Evolutionary conservation across 2,113 vertebrate species (phyloP).

Genomic region (Aleadryas rufinucha): DNA sequence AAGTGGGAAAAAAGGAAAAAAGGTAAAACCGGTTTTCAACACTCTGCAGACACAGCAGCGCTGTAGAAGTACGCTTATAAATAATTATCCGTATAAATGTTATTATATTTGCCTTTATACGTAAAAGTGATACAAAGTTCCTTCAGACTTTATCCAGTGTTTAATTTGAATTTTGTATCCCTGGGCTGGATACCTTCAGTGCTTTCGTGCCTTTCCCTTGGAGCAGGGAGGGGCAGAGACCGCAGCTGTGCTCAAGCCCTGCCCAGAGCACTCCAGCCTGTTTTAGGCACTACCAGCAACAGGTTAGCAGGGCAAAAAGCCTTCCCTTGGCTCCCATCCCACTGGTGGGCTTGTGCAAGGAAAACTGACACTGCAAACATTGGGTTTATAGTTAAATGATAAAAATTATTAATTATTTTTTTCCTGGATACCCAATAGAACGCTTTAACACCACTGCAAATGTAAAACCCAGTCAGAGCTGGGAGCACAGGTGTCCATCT

Average conservation of each 20-base stretch:
- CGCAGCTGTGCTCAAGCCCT: neutral
- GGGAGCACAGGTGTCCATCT: neutral
- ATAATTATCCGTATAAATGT: rapidly evolving
- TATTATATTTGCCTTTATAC: neutral
- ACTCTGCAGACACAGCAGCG: rapidly evolving
- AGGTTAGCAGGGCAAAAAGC: rapidly evolving
- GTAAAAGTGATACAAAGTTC: rapidly evolving
- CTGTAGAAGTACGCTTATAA: rapidly evolving
- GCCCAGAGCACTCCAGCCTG: neutral
- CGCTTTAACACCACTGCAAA: neutral
- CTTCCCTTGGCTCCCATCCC: neutral
- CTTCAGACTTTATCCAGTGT: rapidly evolving
- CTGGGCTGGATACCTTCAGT: rapidly evolving
- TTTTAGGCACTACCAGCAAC: neutral
- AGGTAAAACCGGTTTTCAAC: neutral
- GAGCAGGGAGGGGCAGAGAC: rapidly evolving
- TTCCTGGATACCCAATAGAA: neutral
- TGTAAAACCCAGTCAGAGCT: neutral
- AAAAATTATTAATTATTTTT: neutral
- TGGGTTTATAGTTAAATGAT: neutral
- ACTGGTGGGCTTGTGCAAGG: rapidly evolving
- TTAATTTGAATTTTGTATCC: neutral
- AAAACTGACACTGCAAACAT: neutral
- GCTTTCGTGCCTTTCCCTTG: neutral
- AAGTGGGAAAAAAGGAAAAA: rapidly evolving